A percentile compares a stretch with the other conserved stretches of the same genome.
These are phyloP conservation scores for Myrmecobius fasciatus DNA, from an alignment of 2,113 vertebrate species.

Conservation along the genomic window DNA sequence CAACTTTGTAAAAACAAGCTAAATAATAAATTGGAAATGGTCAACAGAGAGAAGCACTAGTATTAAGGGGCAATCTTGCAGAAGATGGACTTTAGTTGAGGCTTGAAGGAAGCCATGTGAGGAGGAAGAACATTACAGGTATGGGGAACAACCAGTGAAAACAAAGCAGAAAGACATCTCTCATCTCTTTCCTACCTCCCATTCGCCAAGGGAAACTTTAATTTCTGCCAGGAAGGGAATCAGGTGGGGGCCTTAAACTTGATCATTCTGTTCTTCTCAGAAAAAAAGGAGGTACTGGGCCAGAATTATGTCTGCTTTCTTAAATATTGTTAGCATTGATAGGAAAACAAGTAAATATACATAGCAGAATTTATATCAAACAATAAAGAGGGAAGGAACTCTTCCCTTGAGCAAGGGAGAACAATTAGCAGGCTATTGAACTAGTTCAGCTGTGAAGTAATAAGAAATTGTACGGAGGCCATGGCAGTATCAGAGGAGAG, in stretches of 20 bases:
- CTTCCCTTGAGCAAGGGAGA: background rate
- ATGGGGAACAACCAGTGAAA: background rate
- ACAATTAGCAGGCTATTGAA: background rate
- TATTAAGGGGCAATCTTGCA: background rate
- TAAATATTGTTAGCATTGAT: background rate
- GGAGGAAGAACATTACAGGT: background rate
- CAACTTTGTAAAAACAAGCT: background rate
- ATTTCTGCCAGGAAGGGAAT: background rate
- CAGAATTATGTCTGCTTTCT: background rate
- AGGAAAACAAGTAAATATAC: background rate
- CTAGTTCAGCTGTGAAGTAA: background rate
- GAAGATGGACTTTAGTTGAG: background rate
- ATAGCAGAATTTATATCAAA: background rate
- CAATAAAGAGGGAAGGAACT: background rate
- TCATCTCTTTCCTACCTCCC: background rate
- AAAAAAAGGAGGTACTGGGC: background rate
- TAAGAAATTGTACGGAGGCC: background rate
- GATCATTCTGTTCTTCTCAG: background rate
- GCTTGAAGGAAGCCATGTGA: background rate
- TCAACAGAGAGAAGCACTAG: background rate
- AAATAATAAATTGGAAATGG: background rate
- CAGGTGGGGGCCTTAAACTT: background rate
- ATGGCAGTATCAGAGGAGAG: background rate
- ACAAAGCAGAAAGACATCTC: background rate
- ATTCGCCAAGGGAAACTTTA: background rate